Evolutionary conservation across 1,140 invertebrate species (phyloP), one percentile per base, ranked within the genome.

Genomic region (Bombus sylvicola): DNA sequence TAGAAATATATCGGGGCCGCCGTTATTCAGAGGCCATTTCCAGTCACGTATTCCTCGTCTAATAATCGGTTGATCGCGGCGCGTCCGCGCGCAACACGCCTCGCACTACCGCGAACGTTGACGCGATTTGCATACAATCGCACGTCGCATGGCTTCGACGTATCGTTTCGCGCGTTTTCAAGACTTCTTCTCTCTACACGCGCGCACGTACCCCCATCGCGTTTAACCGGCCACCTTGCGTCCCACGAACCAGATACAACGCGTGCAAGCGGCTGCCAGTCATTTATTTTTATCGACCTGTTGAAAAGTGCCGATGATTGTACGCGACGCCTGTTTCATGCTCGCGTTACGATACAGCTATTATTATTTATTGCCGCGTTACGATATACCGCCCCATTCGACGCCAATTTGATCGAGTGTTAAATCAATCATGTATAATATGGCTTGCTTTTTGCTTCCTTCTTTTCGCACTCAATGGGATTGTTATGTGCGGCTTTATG

Each of bases 111-210:
- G 78, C 74, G 57, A 89, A 83, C 47, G 78, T 64, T 43, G 71
- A 34, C 37, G 12, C 47, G 59, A 90, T 90, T 90, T 90, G 83
- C 89, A 90, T 90, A 90, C 88, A 90, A 90, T 90, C 77, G 86
- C 59, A 37, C 80, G 77, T 85, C 72, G 43, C 77, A 81, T 76
- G 86, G 68, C 68, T 68, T 74, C 68, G 83, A 90, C 86, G 86
- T 88, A 90, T 87, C 76, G 86, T 86, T 90, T 90, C 83, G 75
- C 88, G 83, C 89, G 86, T 90, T 90, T 90, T 62, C 88, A 71
- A 57, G 47, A 57, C 75, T 87, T 81, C 81, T 88, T 57, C 72
- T 71, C 75, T 74, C 8, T 22, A 15, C 28, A n/a, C 43, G 31
- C 72, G 28, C 34, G 34, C 18, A 18, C 57, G 76, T 34, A 47